A percentile compares a stretch with the other conserved stretches of the same genome.
Conservation (phyloP, 2,113 vertebrate genomes). For the Elanus axillaris region DNA sequence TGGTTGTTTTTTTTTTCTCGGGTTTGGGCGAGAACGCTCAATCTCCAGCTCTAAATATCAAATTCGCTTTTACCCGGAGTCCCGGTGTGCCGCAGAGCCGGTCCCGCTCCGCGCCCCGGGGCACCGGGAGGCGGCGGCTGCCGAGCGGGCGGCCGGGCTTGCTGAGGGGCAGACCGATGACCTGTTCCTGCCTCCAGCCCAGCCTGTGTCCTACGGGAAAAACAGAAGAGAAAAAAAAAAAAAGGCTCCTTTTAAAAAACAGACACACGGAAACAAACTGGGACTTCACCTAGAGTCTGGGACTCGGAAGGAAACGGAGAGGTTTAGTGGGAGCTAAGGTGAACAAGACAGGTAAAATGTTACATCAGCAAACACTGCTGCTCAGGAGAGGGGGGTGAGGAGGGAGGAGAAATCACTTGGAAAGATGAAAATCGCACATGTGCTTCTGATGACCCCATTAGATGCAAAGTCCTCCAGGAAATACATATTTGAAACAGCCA, state of each 20-base stretch:
- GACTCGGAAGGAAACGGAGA: not conserved
- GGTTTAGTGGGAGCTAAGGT: not conserved
- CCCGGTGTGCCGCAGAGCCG: not conserved
- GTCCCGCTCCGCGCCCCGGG: not conserved
- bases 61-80: rapidly evolving
- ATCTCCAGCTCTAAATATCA: not conserved
- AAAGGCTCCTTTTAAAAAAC: not conserved
- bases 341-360: not conserved
- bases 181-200: not conserved
- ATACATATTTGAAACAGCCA: slow-evolving; percentile 58
- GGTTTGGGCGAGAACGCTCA: not conserved
- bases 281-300: not conserved
- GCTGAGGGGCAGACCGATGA: too few species aligned
- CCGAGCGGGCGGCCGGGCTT: too few species aligned
- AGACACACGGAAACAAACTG: not conserved
- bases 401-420: not conserved
- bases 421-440: slow-evolving; percentile 46
- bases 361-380: not conserved
- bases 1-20: not conserved
- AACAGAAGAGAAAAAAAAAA: too few species aligned
- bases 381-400: not conserved
- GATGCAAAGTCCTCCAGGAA: slow-evolving; percentile 54
- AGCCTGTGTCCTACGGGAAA: too few species aligned
- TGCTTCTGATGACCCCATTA: slow-evolving; percentile 54
- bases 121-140: not conserved